Evolutionary conservation across 2,797 vertebrate genomes (phyloP).

Genomic region (Heterohyrax brucei): DNA sequence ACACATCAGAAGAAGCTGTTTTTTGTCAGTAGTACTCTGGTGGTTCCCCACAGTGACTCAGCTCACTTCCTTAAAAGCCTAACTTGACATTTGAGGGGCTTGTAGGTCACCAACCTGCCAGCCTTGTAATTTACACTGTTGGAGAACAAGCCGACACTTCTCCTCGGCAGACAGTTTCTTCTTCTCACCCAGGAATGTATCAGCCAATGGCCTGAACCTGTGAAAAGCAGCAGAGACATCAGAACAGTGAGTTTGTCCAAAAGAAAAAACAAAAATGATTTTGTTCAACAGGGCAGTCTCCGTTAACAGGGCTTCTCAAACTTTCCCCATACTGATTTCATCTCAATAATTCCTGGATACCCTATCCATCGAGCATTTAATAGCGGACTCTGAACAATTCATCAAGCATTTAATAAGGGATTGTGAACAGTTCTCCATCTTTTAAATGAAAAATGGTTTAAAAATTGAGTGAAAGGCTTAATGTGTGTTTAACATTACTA

Average conservation of each 20-base stretch:
- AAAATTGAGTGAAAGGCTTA: neutral
- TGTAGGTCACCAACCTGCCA: constrained; percentile 94
- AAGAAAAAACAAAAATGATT: too few relatives aligned
- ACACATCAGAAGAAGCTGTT: constrained; percentile 55
- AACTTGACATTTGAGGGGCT: constrained; percentile 76
- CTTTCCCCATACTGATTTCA: rapidly evolving
- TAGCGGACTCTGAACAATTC: too few relatives aligned
- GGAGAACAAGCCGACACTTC: constrained; percentile 94
- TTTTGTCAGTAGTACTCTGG: constrained; percentile 71
- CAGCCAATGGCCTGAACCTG: constrained; percentile 95
- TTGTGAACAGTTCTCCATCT: neutral
- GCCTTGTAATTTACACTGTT: constrained; percentile 95
- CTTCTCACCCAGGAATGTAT: constrained; percentile 91
- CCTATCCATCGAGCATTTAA: neutral
- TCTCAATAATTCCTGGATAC: too few relatives aligned
- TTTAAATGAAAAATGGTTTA: neutral
- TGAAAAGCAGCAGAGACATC: constrained; percentile 70
- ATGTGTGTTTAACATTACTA: neutral
- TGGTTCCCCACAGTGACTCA: constrained; percentile 79
- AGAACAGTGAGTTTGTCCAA: neutral
- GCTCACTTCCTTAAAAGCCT: constrained; percentile 77
- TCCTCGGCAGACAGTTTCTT: constrained; percentile 93
- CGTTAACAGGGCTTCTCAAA: neutral
- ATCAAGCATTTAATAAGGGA: too few relatives aligned
- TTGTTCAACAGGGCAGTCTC: neutral